These are phyloP conservation scores for Xenopus petersii DNA, from an alignment of 2,797 vertebrate genomes.

Conservation along the genomic window DNA sequence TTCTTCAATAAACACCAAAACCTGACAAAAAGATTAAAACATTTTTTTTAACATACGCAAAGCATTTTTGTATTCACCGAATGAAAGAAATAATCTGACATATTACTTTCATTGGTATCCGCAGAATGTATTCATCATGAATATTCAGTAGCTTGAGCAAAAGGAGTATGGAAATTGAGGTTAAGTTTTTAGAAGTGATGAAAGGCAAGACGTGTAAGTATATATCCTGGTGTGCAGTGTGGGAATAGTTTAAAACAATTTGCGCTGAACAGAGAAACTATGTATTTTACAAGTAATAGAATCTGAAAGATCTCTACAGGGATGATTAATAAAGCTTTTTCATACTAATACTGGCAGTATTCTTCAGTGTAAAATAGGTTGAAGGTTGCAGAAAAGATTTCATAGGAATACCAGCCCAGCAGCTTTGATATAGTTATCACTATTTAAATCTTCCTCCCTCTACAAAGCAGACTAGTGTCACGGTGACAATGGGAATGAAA, in stretches of 20 bases:
- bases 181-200: conserved; percentile 44
- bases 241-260: conserved; percentile 46
- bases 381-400: conserved; percentile 23
- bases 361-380: conserved; percentile 26
- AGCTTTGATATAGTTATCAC: conserved; percentile 17
- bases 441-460: neutral
- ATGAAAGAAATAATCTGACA: conserved; percentile 21
- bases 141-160: conserved; percentile 41
- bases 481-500: no score
- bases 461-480: no score
- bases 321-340: conserved; percentile 31
- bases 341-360: conserved; percentile 21
- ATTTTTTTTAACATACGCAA: no score
- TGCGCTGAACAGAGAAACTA: conserved; percentile 41
- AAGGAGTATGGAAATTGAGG: conserved; percentile 44
- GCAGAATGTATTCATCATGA: conserved; percentile 37
- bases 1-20: no score
- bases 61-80: conserved; percentile 3
- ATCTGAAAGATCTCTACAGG: conserved; percentile 37
- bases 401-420: conserved; percentile 9
- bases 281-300: conserved; percentile 43
- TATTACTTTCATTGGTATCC: conserved; percentile 20
- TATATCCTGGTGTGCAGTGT: conserved; percentile 35
- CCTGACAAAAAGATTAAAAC: no score
- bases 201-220: conserved; percentile 38